phyloP scores from a whole-genome alignment of 2,888 invertebrate genomes.

The Protophormia terraenovae region DNA sequence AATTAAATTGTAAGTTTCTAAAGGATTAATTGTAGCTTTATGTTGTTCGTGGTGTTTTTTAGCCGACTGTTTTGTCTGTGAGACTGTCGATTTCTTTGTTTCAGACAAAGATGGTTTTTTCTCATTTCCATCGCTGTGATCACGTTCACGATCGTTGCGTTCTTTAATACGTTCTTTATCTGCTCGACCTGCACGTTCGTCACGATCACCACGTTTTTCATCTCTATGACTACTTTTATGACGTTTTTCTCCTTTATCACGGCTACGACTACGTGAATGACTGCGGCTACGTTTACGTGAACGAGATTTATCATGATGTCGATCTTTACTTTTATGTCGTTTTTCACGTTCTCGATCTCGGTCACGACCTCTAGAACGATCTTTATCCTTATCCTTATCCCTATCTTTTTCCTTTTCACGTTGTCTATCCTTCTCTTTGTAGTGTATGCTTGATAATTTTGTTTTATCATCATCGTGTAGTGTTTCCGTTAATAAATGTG shows the following conservation, averaged over 20 bases:
- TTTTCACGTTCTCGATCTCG: conserved; percentile 71
- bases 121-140: conserved; percentile 62
- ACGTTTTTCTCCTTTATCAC: conserved; percentile 75
- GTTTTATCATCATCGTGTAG: conserved; percentile 43
- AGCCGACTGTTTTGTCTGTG: conserved; percentile 32
- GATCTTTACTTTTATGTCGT: conserved; percentile 76
- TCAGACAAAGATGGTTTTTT: conserved; percentile 63
- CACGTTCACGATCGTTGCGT: conserved; percentile 38
- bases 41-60: conserved; percentile 39
- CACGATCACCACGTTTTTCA: conserved; percentile 72
- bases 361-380: conserved; percentile 69
- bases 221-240: conserved; percentile 73
- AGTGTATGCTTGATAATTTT: conserved; percentile 56
- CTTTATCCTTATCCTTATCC: conserved; percentile 70
- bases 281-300: conserved; percentile 75
- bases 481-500: conserved; percentile 9
- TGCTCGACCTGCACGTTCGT: conserved; percentile 66
- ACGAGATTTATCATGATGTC: conserved; percentile 73
- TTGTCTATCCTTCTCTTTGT: conserved; percentile 68
- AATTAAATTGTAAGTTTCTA: conserved; percentile 76
- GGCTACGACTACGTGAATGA: conserved; percentile 77
- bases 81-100: conserved; percentile 11
- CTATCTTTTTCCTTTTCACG: conserved; percentile 44
- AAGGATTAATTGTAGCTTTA: conserved; percentile 49
- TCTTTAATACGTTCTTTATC: conserved; percentile 71